Base-by-base conservation (phyloP, 2,797 vertebrate species). In the Gymnothorax reevesii region DNA sequence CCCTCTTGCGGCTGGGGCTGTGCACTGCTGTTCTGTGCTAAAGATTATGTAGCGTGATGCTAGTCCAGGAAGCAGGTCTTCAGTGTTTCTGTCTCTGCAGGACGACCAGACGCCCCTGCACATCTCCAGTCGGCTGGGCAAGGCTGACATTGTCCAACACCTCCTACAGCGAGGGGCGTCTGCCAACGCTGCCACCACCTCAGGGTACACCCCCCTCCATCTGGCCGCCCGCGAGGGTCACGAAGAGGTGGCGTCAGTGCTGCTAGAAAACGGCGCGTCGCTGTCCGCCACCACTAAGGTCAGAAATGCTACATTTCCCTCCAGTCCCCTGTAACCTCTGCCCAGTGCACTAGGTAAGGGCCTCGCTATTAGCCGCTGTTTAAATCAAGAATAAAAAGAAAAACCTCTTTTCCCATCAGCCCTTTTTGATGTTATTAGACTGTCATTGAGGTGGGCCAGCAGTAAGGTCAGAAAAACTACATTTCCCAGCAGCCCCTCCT, bases 21-120 rank as follows among this genome's bases (percentile, higher is more conserved):
- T 42, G 33, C 33, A 42, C 33, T 42, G 33, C 33, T 42, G 25
- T 13, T 13, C 69, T 13, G 25, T 0, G 10, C 69, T 73, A 73
- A 27, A 33, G n/a, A 4, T 12, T 25, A 25, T 73, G 25, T 73
- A 73, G 69, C 4, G 1, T 10, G 15, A 20, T 20, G 22, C 13
- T n/a, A 12, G 66, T n/a, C 25, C 22, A 69, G 5, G n/a, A 69
- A 0, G 62, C 62, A 66, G 5, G n/a, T 69, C n/a, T 69, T 10
- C 25, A 7, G 22, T 5, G 17, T n/a, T 25, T 69, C 4, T 86
- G 55, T 59, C 10, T 84, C 27, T 86, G 13, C 64, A 99, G 99
- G 98, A 99, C 71, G 97, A 99, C 92, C 99, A 99, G 94, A 99
- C 98, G 0, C 98, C 99, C 0, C 94, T 99, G 91, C 99, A 99